These are phyloP conservation scores for Limanda limanda DNA, from an alignment of 2,113 vertebrate genomes.

Conservation along the genomic window DNA sequence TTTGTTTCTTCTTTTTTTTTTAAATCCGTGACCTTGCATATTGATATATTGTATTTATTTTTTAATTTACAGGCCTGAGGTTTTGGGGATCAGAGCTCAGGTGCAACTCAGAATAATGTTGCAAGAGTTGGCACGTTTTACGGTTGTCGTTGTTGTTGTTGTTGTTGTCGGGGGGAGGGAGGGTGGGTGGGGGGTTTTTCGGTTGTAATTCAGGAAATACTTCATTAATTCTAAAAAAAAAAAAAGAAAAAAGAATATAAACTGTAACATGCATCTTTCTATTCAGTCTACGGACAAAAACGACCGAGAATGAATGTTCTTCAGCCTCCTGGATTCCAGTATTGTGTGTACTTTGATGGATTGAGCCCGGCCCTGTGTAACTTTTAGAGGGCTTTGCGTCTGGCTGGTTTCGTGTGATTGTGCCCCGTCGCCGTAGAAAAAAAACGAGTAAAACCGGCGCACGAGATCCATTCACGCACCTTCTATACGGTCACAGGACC, in stretches of 20 bases:
- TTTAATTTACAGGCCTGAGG: constrained; percentile 74
- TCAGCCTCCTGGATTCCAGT: constrained; percentile 66
- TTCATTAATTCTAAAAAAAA: constrained; percentile 68
- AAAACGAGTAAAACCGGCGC: constrained; percentile 15
- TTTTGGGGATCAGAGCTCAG: constrained; percentile 68
- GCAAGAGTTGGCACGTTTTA: constrained; percentile 49
- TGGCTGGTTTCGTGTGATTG: constrained; percentile 69
- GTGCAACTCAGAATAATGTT: constrained; percentile 65
- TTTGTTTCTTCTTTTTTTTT: constrained; percentile 30
- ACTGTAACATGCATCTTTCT: constrained; percentile 72
- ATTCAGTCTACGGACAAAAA: constrained; percentile 70
- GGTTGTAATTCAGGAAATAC: constrained; percentile 74
- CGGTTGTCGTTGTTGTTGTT: constrained; percentile 35
- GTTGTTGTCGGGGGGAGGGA: neutral
- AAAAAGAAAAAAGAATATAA: constrained; percentile 64
- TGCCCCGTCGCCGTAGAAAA: constrained; percentile 55
- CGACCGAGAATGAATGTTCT: constrained; percentile 76
- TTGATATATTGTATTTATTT: constrained; percentile 80
- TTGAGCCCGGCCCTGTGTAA: constrained; percentile 68
- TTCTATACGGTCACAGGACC: neutral
- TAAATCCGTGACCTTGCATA: constrained; percentile 71
- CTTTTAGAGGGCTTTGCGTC: constrained; percentile 64
- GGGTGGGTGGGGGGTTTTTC: constrained; percentile 15
- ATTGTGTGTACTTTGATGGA: constrained; percentile 66
- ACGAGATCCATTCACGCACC: constrained; percentile 37